Evolutionary conservation across 2,888 invertebrate genomes (phyloP).

Genomic region (Hermaeophaga mercurialis): DNA sequence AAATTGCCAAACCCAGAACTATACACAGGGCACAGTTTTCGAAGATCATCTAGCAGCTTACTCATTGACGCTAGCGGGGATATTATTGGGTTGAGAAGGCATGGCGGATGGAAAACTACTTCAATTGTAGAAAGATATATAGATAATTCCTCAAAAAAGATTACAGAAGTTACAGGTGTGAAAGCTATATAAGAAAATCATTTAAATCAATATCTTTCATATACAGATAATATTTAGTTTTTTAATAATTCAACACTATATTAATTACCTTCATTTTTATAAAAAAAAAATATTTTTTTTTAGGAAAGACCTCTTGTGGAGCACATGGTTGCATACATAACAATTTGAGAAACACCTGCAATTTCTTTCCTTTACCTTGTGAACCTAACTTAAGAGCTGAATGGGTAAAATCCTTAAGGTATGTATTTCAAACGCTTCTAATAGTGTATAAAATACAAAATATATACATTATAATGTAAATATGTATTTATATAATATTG

Average conservation of each 20-base stretch:
- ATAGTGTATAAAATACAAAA: not conserved
- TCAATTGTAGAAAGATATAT: not conserved
- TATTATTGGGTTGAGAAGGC: not conserved
- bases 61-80: not conserved
- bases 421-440: not conserved
- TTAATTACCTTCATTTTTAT: too few species aligned
- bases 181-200: too few species aligned
- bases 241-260: too few species aligned
- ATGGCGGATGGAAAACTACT: not conserved
- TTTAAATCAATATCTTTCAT: too few species aligned
- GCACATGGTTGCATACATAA: constrained; percentile 1
- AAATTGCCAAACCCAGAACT: constrained; percentile 24
- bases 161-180: too few species aligned
- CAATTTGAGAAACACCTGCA: constrained; percentile 4
- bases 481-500: too few species aligned
- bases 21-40: constrained; percentile 30
- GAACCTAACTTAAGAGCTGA: not conserved
- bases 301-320: not conserved
- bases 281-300: too few species aligned
- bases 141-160: not conserved
- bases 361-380: constrained; percentile 1
- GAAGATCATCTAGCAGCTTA: constrained; percentile 11
- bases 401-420: constrained; percentile 2
- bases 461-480: too few species aligned
- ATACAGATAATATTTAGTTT: too few species aligned